These are phyloP conservation scores for Hemiprocne comata DNA, from an alignment of 2,113 vertebrate genomes.

Conservation along the genomic window DNA sequence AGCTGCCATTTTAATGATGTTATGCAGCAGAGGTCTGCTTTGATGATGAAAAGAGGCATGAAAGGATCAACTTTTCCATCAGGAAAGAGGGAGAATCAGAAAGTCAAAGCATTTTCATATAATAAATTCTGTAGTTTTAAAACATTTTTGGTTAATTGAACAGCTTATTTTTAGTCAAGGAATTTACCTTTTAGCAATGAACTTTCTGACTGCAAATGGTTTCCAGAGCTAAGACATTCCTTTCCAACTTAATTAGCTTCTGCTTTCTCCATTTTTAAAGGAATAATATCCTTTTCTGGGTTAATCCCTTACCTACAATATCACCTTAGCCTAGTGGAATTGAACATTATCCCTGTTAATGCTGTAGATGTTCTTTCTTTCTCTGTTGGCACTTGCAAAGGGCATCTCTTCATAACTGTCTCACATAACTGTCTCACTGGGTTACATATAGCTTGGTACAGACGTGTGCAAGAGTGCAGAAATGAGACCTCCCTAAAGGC, in stretches of 20 bases:
- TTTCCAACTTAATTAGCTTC: conserved; percentile 8
- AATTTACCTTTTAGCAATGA: neutral
- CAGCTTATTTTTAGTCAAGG: neutral
- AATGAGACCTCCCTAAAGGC: neutral
- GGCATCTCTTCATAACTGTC: neutral
- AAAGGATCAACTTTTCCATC: neutral
- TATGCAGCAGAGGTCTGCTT: neutral
- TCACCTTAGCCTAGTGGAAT: neutral
- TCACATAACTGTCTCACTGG: neutral
- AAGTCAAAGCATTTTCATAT: neutral
- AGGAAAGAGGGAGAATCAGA: neutral
- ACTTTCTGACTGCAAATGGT: neutral
- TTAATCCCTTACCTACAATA: conserved; percentile 26
- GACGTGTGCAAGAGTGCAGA: neutral
- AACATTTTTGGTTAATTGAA: neutral
- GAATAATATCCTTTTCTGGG: neutral
- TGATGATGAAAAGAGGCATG: neutral
- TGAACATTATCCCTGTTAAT: neutral
- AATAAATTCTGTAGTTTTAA: neutral
- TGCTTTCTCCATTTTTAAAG: neutral
- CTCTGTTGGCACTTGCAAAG: neutral
- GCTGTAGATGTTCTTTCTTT: neutral
- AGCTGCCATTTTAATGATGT: neutral
- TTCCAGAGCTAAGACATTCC: neutral
- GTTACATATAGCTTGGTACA: neutral